phyloP scores from a whole-genome alignment of 2,797 vertebrate genomes.

The Phaenicophaeus curvirostris region DNA sequence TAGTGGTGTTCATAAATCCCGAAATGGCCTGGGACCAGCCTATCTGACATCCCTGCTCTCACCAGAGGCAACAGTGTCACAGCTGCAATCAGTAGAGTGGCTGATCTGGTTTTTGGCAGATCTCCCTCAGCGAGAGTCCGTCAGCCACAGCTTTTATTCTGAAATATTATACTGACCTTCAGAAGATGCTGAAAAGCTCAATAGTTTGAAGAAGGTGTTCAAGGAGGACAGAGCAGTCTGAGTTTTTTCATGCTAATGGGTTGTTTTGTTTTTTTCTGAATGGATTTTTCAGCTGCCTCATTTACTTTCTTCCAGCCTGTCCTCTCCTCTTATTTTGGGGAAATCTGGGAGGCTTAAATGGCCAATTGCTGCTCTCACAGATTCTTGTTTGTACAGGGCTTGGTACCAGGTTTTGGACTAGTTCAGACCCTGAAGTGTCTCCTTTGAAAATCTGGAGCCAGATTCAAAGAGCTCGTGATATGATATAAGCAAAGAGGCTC shows the following conservation, averaged over 20 bases:
- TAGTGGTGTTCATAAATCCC: constrained; percentile 56
- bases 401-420: background rate
- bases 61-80: constrained; percentile 55
- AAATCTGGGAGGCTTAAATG: background rate
- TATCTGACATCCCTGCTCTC: constrained; percentile 42
- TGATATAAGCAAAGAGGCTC: constrained; percentile 39
- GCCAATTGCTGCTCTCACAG: background rate
- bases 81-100: constrained; percentile 56
- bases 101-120: constrained; percentile 41
- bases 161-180: constrained; percentile 52
- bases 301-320: background rate
- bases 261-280: background rate
- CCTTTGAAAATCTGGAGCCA: constrained; percentile 11
- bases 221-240: background rate
- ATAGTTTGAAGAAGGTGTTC: background rate
- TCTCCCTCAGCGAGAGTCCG: constrained; percentile 24
- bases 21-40: constrained; percentile 33
- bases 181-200: constrained; percentile 16
- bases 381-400: background rate
- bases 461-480: constrained; percentile 18
- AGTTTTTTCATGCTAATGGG: constrained; percentile 15
- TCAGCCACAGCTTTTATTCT: constrained; percentile 39
- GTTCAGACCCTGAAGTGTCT: background rate
- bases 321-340: background rate
- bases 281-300: background rate